phyloP scores from a whole-genome alignment of 2,113 vertebrate genomes.

The Eira barbara region DNA sequence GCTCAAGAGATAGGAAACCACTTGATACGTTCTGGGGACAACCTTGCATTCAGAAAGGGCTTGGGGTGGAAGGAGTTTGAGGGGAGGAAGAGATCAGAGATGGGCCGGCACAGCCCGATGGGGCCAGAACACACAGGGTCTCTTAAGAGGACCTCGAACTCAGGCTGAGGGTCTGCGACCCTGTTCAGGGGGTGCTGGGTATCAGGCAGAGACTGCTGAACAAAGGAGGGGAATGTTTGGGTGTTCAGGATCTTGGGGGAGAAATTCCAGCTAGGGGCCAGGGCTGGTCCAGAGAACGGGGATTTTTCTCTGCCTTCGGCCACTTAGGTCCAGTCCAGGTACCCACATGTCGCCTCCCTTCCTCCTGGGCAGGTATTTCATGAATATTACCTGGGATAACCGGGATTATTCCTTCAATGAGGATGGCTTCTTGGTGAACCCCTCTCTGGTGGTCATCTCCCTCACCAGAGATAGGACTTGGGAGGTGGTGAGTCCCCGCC shows the following conservation, averaged over 20 bases:
- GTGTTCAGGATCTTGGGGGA: not conserved
- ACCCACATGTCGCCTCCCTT: not conserved
- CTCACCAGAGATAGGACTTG: slow-evolving; percentile 92
- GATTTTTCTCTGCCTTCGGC: not conserved
- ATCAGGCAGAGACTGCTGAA: not conserved
- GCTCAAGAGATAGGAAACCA: not conserved
- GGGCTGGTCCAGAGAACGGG: not conserved
- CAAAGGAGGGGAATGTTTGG: not conserved
- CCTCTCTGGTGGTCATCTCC: slow-evolving; percentile 94
- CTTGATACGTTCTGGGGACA: not conserved
- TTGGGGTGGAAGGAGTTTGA: not conserved
- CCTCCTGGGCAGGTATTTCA: slow-evolving; percentile 89
- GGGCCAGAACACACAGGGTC: not conserved
- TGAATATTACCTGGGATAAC: slow-evolving; percentile 94
- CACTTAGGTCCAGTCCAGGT: not conserved
- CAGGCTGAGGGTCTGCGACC: not conserved
- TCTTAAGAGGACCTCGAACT: not conserved
- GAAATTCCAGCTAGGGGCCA: not conserved
- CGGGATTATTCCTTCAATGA: slow-evolving; percentile 94
- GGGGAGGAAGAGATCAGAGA: not conserved
- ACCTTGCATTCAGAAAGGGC: not conserved
- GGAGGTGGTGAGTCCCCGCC: slow-evolving; percentile 92
- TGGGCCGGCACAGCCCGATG: not conserved
- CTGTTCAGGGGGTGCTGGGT: too few relatives aligned
- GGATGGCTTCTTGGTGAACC: slow-evolving; percentile 95